phyloP scores from a whole-genome alignment of 1,140 invertebrate species.

The Drosophila erecta region DNA sequence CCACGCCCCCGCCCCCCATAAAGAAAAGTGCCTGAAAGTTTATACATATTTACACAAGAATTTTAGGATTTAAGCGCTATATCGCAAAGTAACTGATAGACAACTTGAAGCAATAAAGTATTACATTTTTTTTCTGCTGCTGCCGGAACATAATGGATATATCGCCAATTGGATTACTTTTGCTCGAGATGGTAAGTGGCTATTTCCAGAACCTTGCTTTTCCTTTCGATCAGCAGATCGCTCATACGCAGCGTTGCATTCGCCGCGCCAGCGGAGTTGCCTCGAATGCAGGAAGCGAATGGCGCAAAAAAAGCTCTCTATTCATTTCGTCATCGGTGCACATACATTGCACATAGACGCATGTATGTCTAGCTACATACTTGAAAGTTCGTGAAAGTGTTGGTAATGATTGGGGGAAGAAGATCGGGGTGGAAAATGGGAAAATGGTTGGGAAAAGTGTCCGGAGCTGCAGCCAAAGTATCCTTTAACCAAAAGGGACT shows the following conservation, averaged over 20 bases:
- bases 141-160: conserved; percentile 73
- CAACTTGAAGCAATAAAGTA: conserved; percentile 33
- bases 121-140: conserved; percentile 13
- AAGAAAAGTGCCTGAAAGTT: conserved; percentile 51
- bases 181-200: conserved; percentile 67
- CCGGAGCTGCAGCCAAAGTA: not conserved
- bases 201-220: not conserved
- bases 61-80: conserved; percentile 12
- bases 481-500: not conserved
- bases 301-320: conserved; percentile 59
- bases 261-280: conserved; percentile 37
- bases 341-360: conserved; percentile 27
- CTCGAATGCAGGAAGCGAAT: conserved; percentile 63
- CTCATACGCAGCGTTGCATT: conserved; percentile 73
- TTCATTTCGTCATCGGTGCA: conserved; percentile 59
- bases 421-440: not conserved
- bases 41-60: conserved; percentile 33
- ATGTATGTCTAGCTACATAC: conserved; percentile 12
- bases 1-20: conserved; percentile 7
- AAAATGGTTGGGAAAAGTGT: not conserved
- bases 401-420: conserved; percentile 17
- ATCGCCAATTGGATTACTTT: conserved; percentile 72
- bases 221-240: conserved; percentile 38
- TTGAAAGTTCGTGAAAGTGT: conserved; percentile 59
- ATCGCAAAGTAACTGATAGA: conserved; percentile 13